Percentiles rank a stretch among this genome's conserved stretches.
Conservation (phyloP, 2,797 vertebrate species). For the Sebastes minor region DNA sequence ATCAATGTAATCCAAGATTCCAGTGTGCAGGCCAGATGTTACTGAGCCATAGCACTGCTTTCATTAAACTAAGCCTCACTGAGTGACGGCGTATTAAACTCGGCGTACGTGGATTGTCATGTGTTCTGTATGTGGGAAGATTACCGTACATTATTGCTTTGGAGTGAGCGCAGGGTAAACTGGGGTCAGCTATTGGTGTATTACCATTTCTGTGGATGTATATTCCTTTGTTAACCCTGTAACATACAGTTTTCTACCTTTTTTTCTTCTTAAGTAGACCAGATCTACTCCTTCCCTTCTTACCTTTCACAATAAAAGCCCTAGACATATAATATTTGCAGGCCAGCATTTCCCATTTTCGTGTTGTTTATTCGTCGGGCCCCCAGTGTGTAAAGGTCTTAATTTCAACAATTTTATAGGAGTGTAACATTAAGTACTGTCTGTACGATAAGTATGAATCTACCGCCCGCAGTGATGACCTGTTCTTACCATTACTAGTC, state of each 20-base stretch:
- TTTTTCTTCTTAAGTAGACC: background rate
- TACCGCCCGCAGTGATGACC: background rate
- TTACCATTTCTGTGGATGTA: background rate
- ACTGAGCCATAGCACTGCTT: constrained; percentile 4
- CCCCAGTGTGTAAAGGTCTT: no score
- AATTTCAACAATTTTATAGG: background rate
- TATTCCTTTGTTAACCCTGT: background rate
- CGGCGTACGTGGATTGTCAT: constrained; percentile 5
- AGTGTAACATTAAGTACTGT: background rate
- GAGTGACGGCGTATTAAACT: constrained; percentile 18
- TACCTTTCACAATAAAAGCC: no score
- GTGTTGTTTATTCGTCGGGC: no score
- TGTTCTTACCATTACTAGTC: background rate
- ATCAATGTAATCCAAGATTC: constrained; percentile 37
- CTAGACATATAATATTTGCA: no score
- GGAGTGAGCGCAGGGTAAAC: background rate
- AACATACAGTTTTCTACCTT: background rate
- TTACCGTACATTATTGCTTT: background rate
- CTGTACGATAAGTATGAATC: background rate
- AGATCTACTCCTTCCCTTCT: no score
- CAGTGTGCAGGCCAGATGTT: constrained; percentile 55
- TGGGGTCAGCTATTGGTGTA: background rate
- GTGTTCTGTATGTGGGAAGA: background rate
- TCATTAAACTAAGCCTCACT: constrained; percentile 42
- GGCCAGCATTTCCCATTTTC: no score